Evolutionary conservation across 1,140 invertebrate species (phyloP), one percentile per base, ranked within the genome.

Genomic region (Phortica variegata): DNA sequence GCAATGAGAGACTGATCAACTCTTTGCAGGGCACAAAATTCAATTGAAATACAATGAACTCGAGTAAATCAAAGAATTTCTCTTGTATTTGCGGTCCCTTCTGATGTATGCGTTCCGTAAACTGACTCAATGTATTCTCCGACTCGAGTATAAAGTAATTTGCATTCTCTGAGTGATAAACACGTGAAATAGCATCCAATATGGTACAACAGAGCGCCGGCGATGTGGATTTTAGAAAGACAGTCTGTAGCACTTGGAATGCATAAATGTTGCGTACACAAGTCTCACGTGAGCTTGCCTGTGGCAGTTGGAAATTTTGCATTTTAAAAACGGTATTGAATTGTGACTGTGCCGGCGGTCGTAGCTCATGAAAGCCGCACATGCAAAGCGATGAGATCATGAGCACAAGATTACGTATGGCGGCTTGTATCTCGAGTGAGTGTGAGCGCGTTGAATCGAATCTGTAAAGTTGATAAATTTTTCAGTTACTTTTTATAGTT

Each of bases 21-120:
- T 98, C 97, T 80, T 98, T 98, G 78, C 94, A 98, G 45, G 97
- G 97, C 52, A 99, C 95, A 82, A 97, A 98, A 77, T 96, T 97
- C 60, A 99, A 78, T 77, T 97, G 91, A 79, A 96, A 96, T 12
- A 98, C 93, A 49, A 98, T 88, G 74, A 96, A 97, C 78, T 98
- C 95, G 19, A 99, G 70, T 19, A 98, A 76, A 76, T 96, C 90
- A 78, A 97, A 97, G 72, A 97, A 93, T 76, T 98, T 98, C 63
- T 90, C 86, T 81, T 97, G 95, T 59, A 98, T 92, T 76, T 95
- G 89, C 1, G 82, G 78, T 49, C 89, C 87, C 78, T 98, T 98
- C 3, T 85, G 76, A 61, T 96, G 86, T 56, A 99, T 95, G 70
- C 90, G 91, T 72, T 99, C 97, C 2, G 93, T 92, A 78, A 98